phyloP scores from a whole-genome alignment of 2,797 vertebrate species.

The Lacerta viridis region DNA sequence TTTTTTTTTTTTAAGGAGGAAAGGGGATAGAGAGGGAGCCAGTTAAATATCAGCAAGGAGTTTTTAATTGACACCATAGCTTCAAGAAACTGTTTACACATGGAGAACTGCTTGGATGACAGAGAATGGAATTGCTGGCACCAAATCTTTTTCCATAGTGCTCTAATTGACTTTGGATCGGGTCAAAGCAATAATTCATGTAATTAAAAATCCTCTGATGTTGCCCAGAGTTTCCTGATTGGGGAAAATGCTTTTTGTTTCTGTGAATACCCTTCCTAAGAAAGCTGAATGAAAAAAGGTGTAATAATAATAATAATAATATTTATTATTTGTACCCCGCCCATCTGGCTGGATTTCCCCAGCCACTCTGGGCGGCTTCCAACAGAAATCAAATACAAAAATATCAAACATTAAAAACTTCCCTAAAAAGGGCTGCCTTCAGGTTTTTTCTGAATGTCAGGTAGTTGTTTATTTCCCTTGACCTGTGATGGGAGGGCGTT shows the following conservation, averaged over 20 bases:
- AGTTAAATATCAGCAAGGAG: constrained; percentile 45
- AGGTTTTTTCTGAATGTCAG: too few species aligned
- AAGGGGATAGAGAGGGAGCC: constrained; percentile 49
- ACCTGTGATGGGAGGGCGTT: too few species aligned
- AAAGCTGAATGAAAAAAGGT: background rate
- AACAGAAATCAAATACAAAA: too few species aligned
- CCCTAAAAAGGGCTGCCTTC: too few species aligned
- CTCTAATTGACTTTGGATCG: constrained; percentile 70
- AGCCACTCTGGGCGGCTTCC: too few species aligned
- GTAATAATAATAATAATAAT: too few species aligned
- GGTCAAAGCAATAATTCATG: constrained; percentile 65
- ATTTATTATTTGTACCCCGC: too few species aligned
- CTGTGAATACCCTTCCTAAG: constrained; percentile 25
- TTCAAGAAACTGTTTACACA: constrained; percentile 31
- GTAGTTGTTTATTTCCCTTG: too few species aligned
- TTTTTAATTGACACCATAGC: background rate
- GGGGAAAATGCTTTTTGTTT: constrained; percentile 62
- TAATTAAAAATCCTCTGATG: constrained; percentile 61
- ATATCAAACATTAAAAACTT: too few species aligned
- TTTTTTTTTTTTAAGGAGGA: background rate
- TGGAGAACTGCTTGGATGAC: background rate
- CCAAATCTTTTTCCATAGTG: constrained; percentile 57
- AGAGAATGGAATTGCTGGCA: constrained; percentile 44
- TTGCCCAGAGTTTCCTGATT: constrained; percentile 53
- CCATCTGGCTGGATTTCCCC: too few species aligned